phyloP scores from a whole-genome alignment of 2,797 vertebrate genomes.

The Hapalemur alaotrensis region DNA sequence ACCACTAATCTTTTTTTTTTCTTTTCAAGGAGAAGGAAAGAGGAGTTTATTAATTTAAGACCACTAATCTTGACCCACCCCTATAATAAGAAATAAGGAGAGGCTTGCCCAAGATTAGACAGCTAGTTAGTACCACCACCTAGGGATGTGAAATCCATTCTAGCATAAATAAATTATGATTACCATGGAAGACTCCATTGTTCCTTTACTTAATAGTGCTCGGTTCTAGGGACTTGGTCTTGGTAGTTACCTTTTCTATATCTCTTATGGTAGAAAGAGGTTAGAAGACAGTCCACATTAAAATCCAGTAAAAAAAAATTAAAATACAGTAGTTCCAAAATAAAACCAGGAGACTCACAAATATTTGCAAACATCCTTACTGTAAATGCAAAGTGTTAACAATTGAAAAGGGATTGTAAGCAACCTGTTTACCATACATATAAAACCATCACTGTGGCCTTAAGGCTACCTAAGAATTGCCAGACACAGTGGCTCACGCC shows the following conservation, averaged over 20 bases:
- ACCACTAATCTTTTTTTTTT: background rate
- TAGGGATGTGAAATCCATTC: background rate
- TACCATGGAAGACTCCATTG: background rate
- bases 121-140: background rate
- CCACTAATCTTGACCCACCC: background rate
- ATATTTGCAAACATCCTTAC: background rate
- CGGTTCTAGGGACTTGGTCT: background rate
- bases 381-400: background rate
- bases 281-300: background rate
- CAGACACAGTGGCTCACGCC: background rate
- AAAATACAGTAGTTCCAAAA: background rate
- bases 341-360: background rate
- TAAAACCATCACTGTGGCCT: background rate
- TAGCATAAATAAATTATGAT: background rate
- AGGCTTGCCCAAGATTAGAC: background rate
- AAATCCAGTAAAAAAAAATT: background rate
- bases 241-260: background rate
- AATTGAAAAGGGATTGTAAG: background rate
- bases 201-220: background rate
- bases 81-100: background rate
- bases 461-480: background rate
- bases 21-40: no score
- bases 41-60: background rate
- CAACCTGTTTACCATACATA: background rate
- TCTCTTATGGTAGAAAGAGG: background rate